Percentiles rank a stretch among this genome's conserved stretches.
These are phyloP conservation scores for Trachelipus rathkii DNA, from an alignment of 1,140 invertebrate species.

Conservation along the genomic window DNA sequence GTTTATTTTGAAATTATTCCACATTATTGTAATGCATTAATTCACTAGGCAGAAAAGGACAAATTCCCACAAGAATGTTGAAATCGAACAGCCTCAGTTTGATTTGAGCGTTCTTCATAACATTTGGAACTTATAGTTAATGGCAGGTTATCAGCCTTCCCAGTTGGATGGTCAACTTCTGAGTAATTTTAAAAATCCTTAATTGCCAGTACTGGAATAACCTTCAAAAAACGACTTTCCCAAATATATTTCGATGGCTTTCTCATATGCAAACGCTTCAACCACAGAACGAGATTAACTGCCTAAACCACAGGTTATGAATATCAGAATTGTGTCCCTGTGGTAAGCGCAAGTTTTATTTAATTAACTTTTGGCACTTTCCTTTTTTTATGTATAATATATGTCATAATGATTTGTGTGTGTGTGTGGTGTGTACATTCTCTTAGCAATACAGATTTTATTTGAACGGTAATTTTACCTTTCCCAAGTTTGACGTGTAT, in stretches of 20 bases:
- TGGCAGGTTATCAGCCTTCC: slow-evolving; percentile 24
- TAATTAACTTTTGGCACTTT: no score
- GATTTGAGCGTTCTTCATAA: slow-evolving; percentile 6
- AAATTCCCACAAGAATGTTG: neutral
- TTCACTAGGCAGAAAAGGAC: neutral
- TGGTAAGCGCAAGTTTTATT: neutral
- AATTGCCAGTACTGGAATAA: neutral
- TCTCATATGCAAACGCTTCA: slow-evolving; percentile 20
- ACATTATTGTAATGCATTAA: no score
- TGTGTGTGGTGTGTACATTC: no score
- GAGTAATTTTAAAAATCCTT: neutral
- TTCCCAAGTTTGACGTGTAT: no score
- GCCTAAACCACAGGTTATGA: slow-evolving; percentile 13
- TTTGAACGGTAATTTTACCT: no score
- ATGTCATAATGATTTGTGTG: no score
- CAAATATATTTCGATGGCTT: slow-evolving; percentile 17
- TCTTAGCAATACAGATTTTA: no score
- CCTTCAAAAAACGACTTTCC: neutral
- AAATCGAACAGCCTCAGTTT: neutral
- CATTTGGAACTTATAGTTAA: slow-evolving; percentile 24
- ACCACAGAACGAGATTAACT: neutral
- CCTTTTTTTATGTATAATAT: no score
- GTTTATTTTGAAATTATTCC: no score
- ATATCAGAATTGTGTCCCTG: neutral
- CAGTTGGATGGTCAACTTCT: slow-evolving; percentile 12